Evolutionary conservation across 2,888 invertebrate genomes (phyloP).

Genomic region (Chrysina gloriosa): DNA sequence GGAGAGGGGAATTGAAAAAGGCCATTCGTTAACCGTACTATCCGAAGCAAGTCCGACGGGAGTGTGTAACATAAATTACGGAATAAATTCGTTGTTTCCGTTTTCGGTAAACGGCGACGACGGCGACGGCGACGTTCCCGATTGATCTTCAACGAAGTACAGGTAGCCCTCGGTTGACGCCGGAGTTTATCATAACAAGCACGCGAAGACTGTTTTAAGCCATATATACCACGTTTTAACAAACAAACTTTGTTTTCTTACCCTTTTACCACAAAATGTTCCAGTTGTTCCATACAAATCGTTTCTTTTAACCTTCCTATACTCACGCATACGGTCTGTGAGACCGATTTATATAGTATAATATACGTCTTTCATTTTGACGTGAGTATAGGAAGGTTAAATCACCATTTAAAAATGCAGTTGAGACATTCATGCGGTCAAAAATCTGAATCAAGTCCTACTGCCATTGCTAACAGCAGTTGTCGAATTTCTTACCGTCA

Average conservation of each 20-base stretch:
- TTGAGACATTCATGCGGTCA: too few relatives aligned
- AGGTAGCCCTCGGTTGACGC: too few relatives aligned
- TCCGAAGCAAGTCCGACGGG: neutral
- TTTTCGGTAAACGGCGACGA: conserved; percentile 25
- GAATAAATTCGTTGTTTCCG: conserved; percentile 18
- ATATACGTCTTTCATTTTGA: too few relatives aligned
- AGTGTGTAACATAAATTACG: conserved; percentile 8
- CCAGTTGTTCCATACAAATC: neutral
- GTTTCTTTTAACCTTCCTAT: too few relatives aligned
- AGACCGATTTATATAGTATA: too few relatives aligned
- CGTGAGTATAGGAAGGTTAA: too few relatives aligned
- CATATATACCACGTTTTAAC: neutral
- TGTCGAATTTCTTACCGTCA: neutral
- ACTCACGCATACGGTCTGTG: too few relatives aligned
- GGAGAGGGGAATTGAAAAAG: too few relatives aligned
- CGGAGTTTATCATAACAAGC: neutral
- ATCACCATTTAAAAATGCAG: too few relatives aligned
- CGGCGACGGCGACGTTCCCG: conserved; percentile 10
- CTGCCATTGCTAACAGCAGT: neutral
- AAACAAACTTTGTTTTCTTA: neutral
- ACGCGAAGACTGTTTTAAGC: neutral
- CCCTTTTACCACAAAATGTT: neutral
- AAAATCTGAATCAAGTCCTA: neutral
- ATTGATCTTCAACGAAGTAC: neutral
- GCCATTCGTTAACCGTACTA: too few relatives aligned